Evolutionary conservation across 2,113 vertebrate genomes (phyloP).

Genomic region (Elanoides forficatus): DNA sequence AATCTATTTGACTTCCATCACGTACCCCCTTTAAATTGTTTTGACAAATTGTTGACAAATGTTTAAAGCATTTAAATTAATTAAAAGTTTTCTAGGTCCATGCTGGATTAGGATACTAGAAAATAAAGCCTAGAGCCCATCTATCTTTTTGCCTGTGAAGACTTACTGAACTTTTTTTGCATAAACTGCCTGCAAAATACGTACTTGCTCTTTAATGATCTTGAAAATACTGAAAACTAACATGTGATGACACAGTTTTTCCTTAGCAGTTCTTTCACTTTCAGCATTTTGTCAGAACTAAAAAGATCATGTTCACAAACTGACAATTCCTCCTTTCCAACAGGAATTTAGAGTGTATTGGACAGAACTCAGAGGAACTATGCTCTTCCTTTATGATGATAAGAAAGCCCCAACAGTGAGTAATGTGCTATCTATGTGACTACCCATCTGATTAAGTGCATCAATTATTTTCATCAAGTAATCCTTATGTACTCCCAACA

Average conservation of each 20-base stretch:
- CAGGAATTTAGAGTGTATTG: constrained; percentile 68
- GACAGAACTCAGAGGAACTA: constrained; percentile 72
- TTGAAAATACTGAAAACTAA: not conserved
- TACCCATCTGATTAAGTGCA: not conserved
- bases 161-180: not conserved
- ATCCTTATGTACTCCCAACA: not conserved
- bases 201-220: not conserved
- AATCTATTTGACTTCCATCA: not conserved
- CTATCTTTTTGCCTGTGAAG: not conserved
- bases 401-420: constrained; percentile 69
- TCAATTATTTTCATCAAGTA: not conserved
- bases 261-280: not conserved
- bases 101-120: not conserved
- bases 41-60: not conserved
- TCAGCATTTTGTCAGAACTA: not conserved
- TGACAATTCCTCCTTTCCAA: not conserved
- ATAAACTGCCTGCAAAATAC: not conserved
- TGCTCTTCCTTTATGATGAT: constrained; percentile 67
- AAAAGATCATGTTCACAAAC: not conserved
- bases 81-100: not conserved
- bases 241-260: not conserved
- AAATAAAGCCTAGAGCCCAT: not conserved
- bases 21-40: not conserved
- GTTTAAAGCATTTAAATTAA: not conserved
- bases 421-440: not conserved